These are phyloP conservation scores for Muscicapa comitata DNA, from an alignment of 2,797 vertebrate genomes.

Conservation along the genomic window DNA sequence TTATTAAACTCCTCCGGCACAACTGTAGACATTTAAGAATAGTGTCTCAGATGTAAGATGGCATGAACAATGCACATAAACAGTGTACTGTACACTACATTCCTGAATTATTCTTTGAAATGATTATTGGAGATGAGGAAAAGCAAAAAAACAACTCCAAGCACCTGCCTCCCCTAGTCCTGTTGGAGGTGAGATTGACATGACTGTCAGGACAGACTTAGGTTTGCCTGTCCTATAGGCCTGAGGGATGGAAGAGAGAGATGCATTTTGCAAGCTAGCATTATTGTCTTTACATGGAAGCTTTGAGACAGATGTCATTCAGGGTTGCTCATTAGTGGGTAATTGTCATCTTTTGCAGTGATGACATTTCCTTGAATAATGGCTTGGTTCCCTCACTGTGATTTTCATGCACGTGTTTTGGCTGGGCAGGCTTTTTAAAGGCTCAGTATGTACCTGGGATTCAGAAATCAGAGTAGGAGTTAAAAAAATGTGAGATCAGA, in stretches of 20 bases:
- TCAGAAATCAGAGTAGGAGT: not conserved
- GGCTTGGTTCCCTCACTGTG: not conserved
- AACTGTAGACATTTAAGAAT: constrained; percentile 14
- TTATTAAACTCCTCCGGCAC: not conserved
- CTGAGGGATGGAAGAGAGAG: not conserved
- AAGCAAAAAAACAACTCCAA: not conserved
- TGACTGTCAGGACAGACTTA: not conserved
- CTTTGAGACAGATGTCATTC: not conserved
- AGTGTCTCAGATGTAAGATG: not conserved
- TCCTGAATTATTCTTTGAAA: not conserved
- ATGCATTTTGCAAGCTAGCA: not conserved
- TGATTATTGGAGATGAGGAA: not conserved
- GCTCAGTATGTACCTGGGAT: not conserved
- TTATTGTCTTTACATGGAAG: not conserved
- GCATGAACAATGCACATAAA: not conserved
- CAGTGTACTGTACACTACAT: not conserved
- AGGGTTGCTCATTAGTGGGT: not conserved
- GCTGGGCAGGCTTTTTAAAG: not conserved
- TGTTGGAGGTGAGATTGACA: not conserved
- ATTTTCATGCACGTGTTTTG: not conserved
- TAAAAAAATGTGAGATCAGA: not conserved
- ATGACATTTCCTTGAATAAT: not conserved
- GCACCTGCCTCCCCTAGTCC: not conserved
- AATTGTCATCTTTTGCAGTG: not conserved
- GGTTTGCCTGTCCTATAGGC: not conserved